These are phyloP conservation scores for Scotopteryx bipunctaria DNA, from an alignment of 2,888 invertebrate genomes.

Conservation along the genomic window DNA sequence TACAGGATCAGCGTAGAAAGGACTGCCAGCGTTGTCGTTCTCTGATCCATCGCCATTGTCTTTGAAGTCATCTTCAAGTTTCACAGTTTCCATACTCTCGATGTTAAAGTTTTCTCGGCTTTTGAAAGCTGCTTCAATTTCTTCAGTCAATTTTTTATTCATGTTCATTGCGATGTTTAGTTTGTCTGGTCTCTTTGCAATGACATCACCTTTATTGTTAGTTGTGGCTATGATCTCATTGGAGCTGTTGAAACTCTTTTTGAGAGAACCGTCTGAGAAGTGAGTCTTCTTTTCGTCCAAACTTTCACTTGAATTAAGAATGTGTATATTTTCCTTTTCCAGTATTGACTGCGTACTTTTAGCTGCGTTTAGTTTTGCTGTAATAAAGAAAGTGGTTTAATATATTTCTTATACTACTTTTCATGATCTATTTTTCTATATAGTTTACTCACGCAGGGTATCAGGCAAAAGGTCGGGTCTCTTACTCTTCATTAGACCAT, in stretches of 20 bases:
- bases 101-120: constrained; percentile 65
- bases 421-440: background rate
- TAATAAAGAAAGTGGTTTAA: too few relatives aligned
- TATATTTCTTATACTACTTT: constrained; percentile 30
- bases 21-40: constrained; percentile 89
- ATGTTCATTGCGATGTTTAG: constrained; percentile 74
- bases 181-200: constrained; percentile 79
- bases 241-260: constrained; percentile 69
- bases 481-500: constrained; percentile 80
- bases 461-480: constrained; percentile 85
- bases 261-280: constrained; percentile 65
- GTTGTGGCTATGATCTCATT: constrained; percentile 77
- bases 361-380: constrained; percentile 73
- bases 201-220: constrained; percentile 75
- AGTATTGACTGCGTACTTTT: constrained; percentile 76
- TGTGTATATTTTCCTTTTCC: constrained; percentile 74
- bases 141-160: constrained; percentile 78
- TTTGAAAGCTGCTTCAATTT: constrained; percentile 74
- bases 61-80: constrained; percentile 71
- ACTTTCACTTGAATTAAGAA: constrained; percentile 71
- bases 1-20: constrained; percentile 95
- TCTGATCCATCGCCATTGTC: constrained; percentile 64
- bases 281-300: constrained; percentile 66
- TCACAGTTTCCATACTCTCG: constrained; percentile 79
- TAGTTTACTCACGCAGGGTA: constrained; percentile 74